Evolutionary conservation across 2,888 invertebrate genomes (phyloP).

Genomic region (Coleophora deauratella): DNA sequence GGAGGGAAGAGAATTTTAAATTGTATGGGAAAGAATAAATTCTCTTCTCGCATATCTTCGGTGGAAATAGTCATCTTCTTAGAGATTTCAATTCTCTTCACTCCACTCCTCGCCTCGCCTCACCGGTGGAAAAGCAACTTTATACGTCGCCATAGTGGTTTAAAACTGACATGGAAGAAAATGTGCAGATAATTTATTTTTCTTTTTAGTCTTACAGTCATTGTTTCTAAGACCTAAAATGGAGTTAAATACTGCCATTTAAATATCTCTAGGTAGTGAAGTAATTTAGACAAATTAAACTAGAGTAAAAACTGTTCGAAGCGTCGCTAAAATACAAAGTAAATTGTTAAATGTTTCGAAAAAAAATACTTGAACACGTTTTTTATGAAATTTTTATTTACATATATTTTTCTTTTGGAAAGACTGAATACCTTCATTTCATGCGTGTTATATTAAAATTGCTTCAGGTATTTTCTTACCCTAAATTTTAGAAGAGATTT

Average conservation of each 20-base stretch:
- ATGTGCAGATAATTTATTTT: no score
- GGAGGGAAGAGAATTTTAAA: no score
- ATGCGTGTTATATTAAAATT: slow-evolving; percentile 22
- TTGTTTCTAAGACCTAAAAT: background rate
- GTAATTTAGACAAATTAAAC: slow-evolving; percentile 27
- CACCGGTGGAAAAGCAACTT: no score
- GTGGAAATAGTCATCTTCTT: no score
- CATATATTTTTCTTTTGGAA: slow-evolving; percentile 22
- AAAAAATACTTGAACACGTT: slow-evolving; percentile 12
- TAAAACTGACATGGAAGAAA: no score
- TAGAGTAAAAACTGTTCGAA: slow-evolving; percentile 18
- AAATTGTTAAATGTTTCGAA: slow-evolving; percentile 20
- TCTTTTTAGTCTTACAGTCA: no score
- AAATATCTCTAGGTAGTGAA: slow-evolving; percentile 21
- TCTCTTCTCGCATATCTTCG: no score
- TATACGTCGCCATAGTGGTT: no score
- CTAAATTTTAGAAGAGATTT: slow-evolving; percentile 7
- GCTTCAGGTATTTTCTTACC: slow-evolving; percentile 18
- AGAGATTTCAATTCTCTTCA: no score
- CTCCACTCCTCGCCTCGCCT: no score
- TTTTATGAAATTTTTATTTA: slow-evolving; percentile 26
- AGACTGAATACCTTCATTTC: slow-evolving; percentile 34
- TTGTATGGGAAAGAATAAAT: no score
- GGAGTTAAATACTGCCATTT: slow-evolving; percentile 20
- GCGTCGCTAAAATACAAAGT: slow-evolving; percentile 9